phyloP scores from a whole-genome alignment of 2,888 invertebrate genomes.

The Tribolium freemani region DNA sequence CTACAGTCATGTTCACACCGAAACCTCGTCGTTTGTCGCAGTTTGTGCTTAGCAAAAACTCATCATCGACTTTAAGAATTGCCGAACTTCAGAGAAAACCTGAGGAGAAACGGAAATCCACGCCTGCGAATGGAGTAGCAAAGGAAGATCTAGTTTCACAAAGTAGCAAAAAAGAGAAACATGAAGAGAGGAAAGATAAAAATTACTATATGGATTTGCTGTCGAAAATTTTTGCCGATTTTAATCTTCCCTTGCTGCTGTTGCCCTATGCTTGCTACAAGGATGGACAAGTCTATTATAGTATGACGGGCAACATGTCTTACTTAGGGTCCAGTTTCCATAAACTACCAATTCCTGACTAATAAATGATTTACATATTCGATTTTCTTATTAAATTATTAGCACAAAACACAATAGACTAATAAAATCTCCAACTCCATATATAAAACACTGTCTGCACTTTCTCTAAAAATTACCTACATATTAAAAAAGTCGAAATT shows the following conservation, averaged over 20 bases:
- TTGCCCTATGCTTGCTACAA: conserved; percentile 62
- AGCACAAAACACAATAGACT: too few relatives aligned
- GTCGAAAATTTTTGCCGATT: conserved; percentile 56
- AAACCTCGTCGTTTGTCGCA: not conserved
- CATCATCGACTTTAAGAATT: not conserved
- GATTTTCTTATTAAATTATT: too few relatives aligned
- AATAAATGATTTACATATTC: not conserved
- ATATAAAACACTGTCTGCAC: too few relatives aligned
- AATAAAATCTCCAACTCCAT: too few relatives aligned
- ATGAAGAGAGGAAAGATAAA: conserved; percentile 40
- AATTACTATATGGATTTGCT: conserved; percentile 58
- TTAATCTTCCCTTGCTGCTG: conserved; percentile 55
- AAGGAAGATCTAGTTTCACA: not conserved
- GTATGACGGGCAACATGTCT: conserved; percentile 13
- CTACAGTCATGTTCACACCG: not conserved
- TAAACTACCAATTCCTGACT: conserved; percentile 24
- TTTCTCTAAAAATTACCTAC: too few relatives aligned
- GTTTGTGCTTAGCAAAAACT: not conserved
- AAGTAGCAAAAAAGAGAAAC: not conserved
- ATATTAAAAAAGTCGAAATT: too few relatives aligned
- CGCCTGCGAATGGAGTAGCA: not conserved
- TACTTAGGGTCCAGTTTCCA: conserved; percentile 12
- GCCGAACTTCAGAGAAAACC: not conserved
- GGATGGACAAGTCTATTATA: conserved; percentile 63
- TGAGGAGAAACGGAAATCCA: not conserved